Conservation (phyloP, 2,888 invertebrate genomes). For the Kryphioiulus occultus region DNA sequence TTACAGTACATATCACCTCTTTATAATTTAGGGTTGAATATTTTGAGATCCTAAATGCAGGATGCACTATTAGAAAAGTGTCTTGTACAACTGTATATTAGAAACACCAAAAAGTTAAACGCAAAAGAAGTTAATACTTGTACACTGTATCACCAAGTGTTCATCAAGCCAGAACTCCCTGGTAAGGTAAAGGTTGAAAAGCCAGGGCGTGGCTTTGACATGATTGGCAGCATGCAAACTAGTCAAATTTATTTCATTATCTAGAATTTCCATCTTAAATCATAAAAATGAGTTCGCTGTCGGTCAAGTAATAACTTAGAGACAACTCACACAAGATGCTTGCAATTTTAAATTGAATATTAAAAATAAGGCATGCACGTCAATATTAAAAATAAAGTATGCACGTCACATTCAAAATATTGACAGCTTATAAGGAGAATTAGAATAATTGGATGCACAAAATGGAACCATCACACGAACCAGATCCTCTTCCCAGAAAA, state of each 20-base stretch:
- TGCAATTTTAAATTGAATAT: too few species aligned
- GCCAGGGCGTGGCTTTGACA: not conserved
- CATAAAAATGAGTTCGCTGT: not conserved
- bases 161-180: not conserved
- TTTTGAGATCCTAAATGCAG: too few species aligned
- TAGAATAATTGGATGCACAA: too few species aligned
- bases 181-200: not conserved
- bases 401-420: not conserved
- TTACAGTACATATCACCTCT: too few species aligned
- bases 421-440: not conserved
- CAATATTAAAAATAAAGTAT: not conserved
- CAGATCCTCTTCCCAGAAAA: not conserved
- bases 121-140: not conserved
- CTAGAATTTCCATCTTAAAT: not conserved
- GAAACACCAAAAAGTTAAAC: not conserved
- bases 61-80: too few species aligned
- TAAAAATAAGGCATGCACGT: not conserved
- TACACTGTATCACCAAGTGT: too few species aligned
- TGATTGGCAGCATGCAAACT: not conserved
- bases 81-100: not conserved
- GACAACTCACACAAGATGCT: too few species aligned
- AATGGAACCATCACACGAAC: too few species aligned
- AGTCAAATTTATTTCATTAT: not conserved
- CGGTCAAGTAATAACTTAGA: not conserved
- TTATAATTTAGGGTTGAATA: too few species aligned